Evolutionary conservation across 2,113 vertebrate genomes (phyloP), one percentile per base, ranked within the genome.

Genomic region (Sigmodon hispidus): DNA sequence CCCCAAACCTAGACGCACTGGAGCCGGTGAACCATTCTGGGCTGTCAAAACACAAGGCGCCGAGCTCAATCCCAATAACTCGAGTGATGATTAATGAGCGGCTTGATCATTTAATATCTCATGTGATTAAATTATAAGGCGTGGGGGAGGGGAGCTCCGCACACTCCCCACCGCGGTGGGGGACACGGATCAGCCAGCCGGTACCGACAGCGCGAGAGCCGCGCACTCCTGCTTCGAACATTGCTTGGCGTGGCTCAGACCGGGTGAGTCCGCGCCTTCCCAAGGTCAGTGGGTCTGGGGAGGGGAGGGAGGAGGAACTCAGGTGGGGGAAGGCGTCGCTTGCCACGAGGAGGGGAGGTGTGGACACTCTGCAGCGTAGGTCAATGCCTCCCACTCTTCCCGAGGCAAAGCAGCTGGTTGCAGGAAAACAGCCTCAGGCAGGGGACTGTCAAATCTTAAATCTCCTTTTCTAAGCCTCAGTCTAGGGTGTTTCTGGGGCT

Each of bases 31-130:
- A 83, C 19, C 0, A 50, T 29, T 81, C 88, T 45, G 65, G 84
- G 65, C 76, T 93, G 84, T 93, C 91, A 89, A 90, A 81, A 94
- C 63, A 57, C 57, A 36, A 43, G 21, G 77, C 29, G 26, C 45
- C 40, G 21, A 63, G 89, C 76, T 96, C 93, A 84, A 89, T 96
- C 29, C 59, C 88, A 84, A 91, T 88, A 97, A 95, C 92, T 93
- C n/a, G 45, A 61, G 12, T 10, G 88, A 59, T 97, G 95, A 97
- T 96, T 96, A 96, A 97, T 89, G 97, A 97, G 96, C 52, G 43
- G 45, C 88, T 94, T 94, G 94, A 97, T 97, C 91, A 95, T 96
- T 96, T 97, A 97, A 97, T 97, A 97, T 93, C 96, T 52, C 86
- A 63, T 94, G 89, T 94, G 95, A 98, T 96, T 97, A 96, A 97